These are phyloP conservation scores for Idris sp. DNA, from an alignment of 1,140 invertebrate genomes.

Conservation along the genomic window DNA sequence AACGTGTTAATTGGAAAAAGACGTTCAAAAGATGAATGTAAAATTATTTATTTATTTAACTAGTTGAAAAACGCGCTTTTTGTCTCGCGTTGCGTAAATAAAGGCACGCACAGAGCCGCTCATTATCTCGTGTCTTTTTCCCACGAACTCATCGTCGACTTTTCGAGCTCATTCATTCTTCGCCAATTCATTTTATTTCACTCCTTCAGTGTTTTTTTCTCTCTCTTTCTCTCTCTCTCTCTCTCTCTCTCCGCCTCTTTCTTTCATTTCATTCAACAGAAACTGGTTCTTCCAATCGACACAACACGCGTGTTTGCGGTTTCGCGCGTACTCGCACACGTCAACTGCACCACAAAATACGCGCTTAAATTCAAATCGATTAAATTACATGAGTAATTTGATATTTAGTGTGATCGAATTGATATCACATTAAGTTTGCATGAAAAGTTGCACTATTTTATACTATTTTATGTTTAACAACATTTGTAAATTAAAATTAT, in stretches of 20 bases:
- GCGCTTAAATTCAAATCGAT: no score
- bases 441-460: no score
- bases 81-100: conserved; percentile 9
- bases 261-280: conserved; percentile 46
- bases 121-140: conserved; percentile 41
- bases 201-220: conserved; percentile 29
- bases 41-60: no score
- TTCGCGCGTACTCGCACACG: conserved; percentile 28
- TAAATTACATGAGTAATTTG: no score
- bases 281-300: conserved; percentile 42
- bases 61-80: no score
- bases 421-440: no score
- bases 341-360: no score
- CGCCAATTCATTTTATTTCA: conserved; percentile 47
- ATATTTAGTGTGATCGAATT: no score
- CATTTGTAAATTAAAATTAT: no score
- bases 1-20: no score
- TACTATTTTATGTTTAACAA: no score
- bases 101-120: conserved; percentile 19
- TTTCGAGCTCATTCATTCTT: conserved; percentile 52
- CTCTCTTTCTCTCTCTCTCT: conserved; percentile 27
- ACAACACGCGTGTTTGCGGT: conserved; percentile 24
- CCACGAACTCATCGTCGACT: conserved; percentile 50
- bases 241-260: conserved; percentile 25
- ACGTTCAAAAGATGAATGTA: no score